Base-by-base conservation (phyloP, 1,140 invertebrate genomes). In the Steinernema khuongi region DNA sequence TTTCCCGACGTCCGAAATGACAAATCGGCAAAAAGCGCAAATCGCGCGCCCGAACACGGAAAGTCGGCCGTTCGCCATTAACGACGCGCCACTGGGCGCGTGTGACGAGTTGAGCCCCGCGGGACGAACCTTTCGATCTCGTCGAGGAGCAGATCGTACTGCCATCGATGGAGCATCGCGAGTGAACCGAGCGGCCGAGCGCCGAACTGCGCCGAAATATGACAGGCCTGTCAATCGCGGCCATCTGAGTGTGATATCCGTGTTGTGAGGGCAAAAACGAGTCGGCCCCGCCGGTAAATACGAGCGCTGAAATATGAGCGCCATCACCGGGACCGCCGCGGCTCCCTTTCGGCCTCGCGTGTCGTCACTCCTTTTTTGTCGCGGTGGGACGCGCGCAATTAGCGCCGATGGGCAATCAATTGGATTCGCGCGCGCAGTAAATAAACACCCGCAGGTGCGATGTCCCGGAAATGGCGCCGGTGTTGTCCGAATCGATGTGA, bases 81-180 rank as follows among this genome's bases (percentile, higher is more conserved):
- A 41, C n/a, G 7, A 41, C 7, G 7, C 7, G 36, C n/a, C n/a
- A 11, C 36, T n/a, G 36, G n/a, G 36, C 7, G 7, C 7, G 14
- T 60, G 14, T 60, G 50, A 60, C 50, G 26, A 60, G 50, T 60
- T 60, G 50, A 60, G 14, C 50, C 50, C 50, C 50, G 50, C 50
- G 50, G 50, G 50, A 60, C 50, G 50, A 60, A 60, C 50, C 50
- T 60, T 60, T 60, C 50, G 50, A 60, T 60, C 50, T 60, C 50
- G 19, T 60, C 50, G 50, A 60, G 50, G 14, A 60, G 50, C 11
- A 60, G 50, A 60, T 60, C 50, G 50, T 60, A 60, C 50, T 60
- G 14, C 7, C 19, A 60, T 22, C 22, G 50, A 60, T n/a, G 50
- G 7, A 22, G 50, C 36, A 41, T 11, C 36, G 7, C 36, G 36